These are phyloP conservation scores for Drosophila paramelanica DNA, from an alignment of 2,888 invertebrate species.

Conservation along the genomic window DNA sequence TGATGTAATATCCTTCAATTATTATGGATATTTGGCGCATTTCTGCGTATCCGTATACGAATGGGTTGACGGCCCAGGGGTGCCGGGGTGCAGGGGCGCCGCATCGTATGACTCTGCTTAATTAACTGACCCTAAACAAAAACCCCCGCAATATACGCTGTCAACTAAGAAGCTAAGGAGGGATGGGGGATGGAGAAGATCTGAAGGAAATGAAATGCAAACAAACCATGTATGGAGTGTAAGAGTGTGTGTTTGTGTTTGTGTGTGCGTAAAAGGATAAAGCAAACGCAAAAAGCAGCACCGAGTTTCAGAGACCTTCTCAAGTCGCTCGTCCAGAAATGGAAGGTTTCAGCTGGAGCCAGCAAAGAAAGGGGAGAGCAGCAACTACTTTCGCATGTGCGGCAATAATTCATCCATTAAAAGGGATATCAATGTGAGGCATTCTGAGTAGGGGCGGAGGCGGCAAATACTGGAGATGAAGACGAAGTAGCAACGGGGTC, in stretches of 20 bases:
- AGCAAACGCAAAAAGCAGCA: slow-evolving; percentile 41
- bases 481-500: slow-evolving; percentile 72
- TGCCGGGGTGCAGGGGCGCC: background rate
- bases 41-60: slow-evolving; percentile 58
- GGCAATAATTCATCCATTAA: slow-evolving; percentile 85
- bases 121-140: slow-evolving; percentile 69
- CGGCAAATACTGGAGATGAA: slow-evolving; percentile 39
- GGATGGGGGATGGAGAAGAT: slow-evolving; percentile 18
- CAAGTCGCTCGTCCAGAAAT: slow-evolving; percentile 40
- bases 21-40: slow-evolving; percentile 83
- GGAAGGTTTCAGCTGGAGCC: slow-evolving; percentile 14
- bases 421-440: slow-evolving; percentile 81
- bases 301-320: slow-evolving; percentile 44
- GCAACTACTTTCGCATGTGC: slow-evolving; percentile 84
- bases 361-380: slow-evolving; percentile 14
- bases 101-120: slow-evolving; percentile 59
- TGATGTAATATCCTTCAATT: slow-evolving; percentile 84
- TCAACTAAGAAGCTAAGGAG: slow-evolving; percentile 40
- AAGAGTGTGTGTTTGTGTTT: slow-evolving; percentile 14
- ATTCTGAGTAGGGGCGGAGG: background rate
- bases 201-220: slow-evolving; percentile 79
- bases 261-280: slow-evolving; percentile 60
- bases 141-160: slow-evolving; percentile 46
- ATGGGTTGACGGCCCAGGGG: slow-evolving; percentile 45
- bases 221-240: slow-evolving; percentile 52